Conservation (phyloP, 2,888 invertebrate genomes). For the Operophtera brumata region DNA sequence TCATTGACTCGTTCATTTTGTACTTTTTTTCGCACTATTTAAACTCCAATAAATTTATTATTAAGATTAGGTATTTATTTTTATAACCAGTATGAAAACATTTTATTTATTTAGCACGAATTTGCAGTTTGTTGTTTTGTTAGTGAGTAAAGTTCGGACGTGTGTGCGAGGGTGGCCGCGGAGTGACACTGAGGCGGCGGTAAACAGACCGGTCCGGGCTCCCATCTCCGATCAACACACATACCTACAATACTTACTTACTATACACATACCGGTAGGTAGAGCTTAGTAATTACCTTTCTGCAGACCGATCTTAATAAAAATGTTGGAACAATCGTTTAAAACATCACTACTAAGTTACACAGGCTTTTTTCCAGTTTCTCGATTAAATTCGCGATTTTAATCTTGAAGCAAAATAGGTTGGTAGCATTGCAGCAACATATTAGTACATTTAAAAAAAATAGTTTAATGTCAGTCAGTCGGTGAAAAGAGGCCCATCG, state of each 20-base stretch:
- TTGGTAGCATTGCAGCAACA: too few species aligned
- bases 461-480: too few species aligned
- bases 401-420: neutral
- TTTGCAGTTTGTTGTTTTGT: conserved; percentile 22
- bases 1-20: conserved; percentile 61
- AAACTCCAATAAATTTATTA: neutral
- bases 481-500: too few species aligned
- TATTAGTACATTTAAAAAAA: too few species aligned
- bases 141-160: conserved; percentile 19
- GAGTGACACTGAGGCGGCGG: conserved; percentile 39
- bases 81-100: conserved; percentile 8
- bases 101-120: neutral
- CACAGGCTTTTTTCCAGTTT: conserved; percentile 33
- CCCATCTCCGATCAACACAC: conserved; percentile 33
- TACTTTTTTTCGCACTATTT: conserved; percentile 35
- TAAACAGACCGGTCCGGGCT: conserved; percentile 41
- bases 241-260: too few species aligned
- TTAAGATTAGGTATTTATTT: conserved; percentile 36
- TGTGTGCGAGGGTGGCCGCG: conserved; percentile 32
- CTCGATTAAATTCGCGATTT: conserved; percentile 5
- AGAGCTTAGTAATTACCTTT: conserved; percentile 51
- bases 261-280: conserved; percentile 23
- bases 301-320: conserved; percentile 52
- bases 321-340: conserved; percentile 55
- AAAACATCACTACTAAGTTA: conserved; percentile 40